Evolutionary conservation across 2,797 vertebrate genomes (phyloP).

Genomic region (Crossoptilon crossoptilon): DNA sequence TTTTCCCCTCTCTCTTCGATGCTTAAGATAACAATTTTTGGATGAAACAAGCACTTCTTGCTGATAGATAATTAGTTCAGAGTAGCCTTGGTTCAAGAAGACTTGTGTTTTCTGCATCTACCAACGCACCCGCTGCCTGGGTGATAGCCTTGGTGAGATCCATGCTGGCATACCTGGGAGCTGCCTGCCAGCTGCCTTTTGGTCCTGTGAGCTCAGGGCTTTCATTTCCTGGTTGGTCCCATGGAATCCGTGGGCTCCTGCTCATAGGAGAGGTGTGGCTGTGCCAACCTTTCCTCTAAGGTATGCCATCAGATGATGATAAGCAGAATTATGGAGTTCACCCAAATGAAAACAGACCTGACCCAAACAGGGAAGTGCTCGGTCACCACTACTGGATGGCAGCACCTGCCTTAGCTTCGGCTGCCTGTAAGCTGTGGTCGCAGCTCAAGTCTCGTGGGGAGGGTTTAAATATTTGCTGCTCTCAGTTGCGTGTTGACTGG

Average conservation of each 20-base stretch:
- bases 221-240: too few species aligned
- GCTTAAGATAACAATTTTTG: not conserved
- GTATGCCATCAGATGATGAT: not conserved
- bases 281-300: not conserved
- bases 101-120: not conserved
- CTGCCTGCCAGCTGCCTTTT: too few species aligned
- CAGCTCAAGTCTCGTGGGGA: not conserved
- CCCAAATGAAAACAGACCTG: not conserved
- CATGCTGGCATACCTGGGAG: too few species aligned
- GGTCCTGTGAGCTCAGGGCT: too few species aligned
- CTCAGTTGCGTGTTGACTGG: constrained; percentile 24
- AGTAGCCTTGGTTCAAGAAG: not conserved
- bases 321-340: not conserved
- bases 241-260: too few species aligned
- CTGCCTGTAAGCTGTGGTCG: not conserved
- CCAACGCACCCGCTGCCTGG: too few species aligned
- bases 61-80: not conserved
- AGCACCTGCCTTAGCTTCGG: not conserved
- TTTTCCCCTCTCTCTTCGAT: not conserved
- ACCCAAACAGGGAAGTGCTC: not conserved
- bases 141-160: too few species aligned
- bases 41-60: not conserved
- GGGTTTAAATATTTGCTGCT: not conserved
- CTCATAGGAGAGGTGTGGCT: not conserved
- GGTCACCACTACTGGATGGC: not conserved